These are phyloP conservation scores for Dolichallabes microphthalmus DNA, from an alignment of 2,113 vertebrate genomes.

Conservation along the genomic window DNA sequence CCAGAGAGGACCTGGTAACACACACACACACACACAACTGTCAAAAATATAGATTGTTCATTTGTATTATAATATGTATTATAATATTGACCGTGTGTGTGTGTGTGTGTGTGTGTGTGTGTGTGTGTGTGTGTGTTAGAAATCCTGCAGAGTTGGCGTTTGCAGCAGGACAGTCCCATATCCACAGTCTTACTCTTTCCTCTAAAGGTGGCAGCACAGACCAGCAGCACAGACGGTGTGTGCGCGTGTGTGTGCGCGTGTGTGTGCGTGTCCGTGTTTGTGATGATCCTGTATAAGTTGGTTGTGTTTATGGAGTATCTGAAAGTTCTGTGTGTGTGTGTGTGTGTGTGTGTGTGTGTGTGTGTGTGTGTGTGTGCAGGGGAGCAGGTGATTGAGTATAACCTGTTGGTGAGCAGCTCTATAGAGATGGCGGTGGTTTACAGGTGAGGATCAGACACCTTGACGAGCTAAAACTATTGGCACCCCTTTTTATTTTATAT, in stretches of 20 bases:
- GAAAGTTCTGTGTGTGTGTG: not conserved
- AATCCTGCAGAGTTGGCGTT: constrained; percentile 81
- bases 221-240: constrained; percentile 50
- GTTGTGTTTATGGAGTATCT: too few relatives aligned
- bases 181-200: constrained; percentile 82
- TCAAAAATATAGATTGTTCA: too few relatives aligned
- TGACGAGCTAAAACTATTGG: not conserved
- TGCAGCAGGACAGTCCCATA: constrained; percentile 86
- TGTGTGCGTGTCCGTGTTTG: not conserved
- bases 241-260: not conserved
- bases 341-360: not conserved
- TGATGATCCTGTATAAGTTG: too few relatives aligned
- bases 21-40: not conserved
- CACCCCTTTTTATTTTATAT: not conserved
- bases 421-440: constrained; percentile 85
- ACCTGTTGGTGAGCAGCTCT: constrained; percentile 82
- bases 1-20: constrained; percentile 75
- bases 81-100: not conserved
- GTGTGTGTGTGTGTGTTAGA: constrained; percentile 54
- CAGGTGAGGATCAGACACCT: constrained; percentile 67
- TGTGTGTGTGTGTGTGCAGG: not conserved
- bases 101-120: constrained; percentile 21
- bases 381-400: constrained; percentile 64
- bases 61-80: too few relatives aligned
- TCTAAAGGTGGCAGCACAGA: constrained; percentile 43